Base-by-base conservation (phyloP, 2,888 invertebrate genomes). In the Emmelina monodactyla region DNA sequence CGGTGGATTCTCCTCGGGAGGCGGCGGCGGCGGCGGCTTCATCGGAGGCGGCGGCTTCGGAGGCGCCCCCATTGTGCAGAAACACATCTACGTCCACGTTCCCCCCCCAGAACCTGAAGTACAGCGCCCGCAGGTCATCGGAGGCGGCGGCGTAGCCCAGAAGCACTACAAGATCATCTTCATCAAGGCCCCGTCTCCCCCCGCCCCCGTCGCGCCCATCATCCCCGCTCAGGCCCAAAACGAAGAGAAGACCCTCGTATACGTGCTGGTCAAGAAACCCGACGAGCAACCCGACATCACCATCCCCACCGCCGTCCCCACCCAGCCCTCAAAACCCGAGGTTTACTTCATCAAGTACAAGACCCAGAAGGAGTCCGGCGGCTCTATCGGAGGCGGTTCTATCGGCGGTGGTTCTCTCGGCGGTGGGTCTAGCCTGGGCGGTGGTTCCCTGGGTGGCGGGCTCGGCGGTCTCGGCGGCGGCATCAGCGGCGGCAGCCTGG, bases 111-210 rank as follows among this genome's bases (percentile, higher is more conserved):
- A 90, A 70, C 88, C 87, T 28, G 86, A 87, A 73, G 84, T 84
- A 63, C 83, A 84, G 56, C 86, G 87, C 48, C 82, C 83, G 43
- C 83, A 87, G 58, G 84, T 87, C 37, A 83, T 88, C 56, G 76
- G 78, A 37, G 81, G 84, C 9, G 84, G 86, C 30, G 84, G 85
- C 38, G 82, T 87, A 32, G 72, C 86, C 55, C 89, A 89, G 71
- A 89, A 89, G 58, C 89, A 89, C 76, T 89, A 91, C 85, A 90
- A 90, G 70, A 91, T 91, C 73, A 89, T 91, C 82, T 90, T 91
- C 86, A 90, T 91, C 76, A 90, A 90, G 82, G 89, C 90, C 41
- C 90, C 90, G 38, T 86, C 89, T 47, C 85, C 88, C 46, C 88
- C 88, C 55, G 86, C 88, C 37, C 89, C 89, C 39, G 85, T 88